These are phyloP conservation scores for Catocala nupta DNA, from an alignment of 2,888 invertebrate species.

Conservation along the genomic window DNA sequence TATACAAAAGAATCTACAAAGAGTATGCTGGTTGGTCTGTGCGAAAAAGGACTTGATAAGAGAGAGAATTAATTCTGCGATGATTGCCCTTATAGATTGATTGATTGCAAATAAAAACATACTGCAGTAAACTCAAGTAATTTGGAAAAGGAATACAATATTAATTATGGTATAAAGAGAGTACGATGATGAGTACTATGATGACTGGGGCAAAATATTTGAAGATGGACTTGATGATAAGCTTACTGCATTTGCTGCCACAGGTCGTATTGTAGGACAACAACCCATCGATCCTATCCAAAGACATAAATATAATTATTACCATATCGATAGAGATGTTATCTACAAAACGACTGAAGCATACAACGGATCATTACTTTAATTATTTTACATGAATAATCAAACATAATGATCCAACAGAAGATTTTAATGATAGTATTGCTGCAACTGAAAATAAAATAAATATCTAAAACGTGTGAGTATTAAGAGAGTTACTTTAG, in stretches of 20 bases:
- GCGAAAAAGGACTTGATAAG: too few species aligned
- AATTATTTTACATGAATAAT: conserved; percentile 27
- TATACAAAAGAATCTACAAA: too few species aligned
- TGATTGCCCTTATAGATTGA: too few species aligned
- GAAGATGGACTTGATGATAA: too few species aligned
- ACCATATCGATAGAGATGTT: background rate
- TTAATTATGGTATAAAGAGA: too few species aligned
- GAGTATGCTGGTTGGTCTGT: background rate
- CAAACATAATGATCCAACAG: conserved; percentile 18
- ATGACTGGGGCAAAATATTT: too few species aligned
- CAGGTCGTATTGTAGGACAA: background rate
- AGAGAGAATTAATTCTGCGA: too few species aligned
- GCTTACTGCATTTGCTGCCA: too few species aligned
- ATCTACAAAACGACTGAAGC: background rate
- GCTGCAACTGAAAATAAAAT: conserved; percentile 28
- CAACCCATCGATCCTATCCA: background rate
- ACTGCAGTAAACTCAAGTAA: too few species aligned
- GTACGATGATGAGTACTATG: too few species aligned
- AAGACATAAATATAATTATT: background rate
- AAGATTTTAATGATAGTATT: conserved; percentile 15
- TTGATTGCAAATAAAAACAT: too few species aligned
- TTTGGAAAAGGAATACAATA: too few species aligned
- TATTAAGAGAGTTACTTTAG: conserved; percentile 47
- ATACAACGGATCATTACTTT: background rate
- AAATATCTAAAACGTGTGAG: conserved; percentile 32